These are phyloP conservation scores for Hemiscyllium ocellatum DNA, from an alignment of 2,113 vertebrate species.

Conservation along the genomic window DNA sequence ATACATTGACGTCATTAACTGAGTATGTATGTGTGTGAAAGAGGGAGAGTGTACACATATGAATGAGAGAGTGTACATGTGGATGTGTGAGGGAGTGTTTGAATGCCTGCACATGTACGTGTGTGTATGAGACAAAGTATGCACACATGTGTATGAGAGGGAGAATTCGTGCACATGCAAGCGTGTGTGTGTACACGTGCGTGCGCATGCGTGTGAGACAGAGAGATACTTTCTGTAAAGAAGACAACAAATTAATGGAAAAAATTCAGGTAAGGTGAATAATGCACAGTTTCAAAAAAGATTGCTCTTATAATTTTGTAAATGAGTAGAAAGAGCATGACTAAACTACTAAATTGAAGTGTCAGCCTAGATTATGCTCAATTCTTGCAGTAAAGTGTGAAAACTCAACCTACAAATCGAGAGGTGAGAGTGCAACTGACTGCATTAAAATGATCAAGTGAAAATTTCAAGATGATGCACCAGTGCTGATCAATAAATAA, in stretches of 20 bases:
- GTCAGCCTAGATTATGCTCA: slow-evolving; percentile 4
- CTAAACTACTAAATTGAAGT: background rate
- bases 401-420: background rate
- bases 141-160: no score
- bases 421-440: background rate
- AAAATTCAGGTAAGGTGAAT: background rate
- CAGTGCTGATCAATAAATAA: background rate
- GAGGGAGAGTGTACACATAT: no score
- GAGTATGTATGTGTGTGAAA: background rate
- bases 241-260: background rate
- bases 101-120: no score
- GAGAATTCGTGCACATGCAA: no score
- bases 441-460: background rate
- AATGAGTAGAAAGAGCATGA: background rate
- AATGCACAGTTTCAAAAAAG: background rate
- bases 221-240: background rate
- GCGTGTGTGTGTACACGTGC: no score
- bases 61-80: no score
- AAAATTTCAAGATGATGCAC: background rate
- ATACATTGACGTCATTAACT: background rate
- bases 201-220: no score
- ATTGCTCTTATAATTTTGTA: background rate
- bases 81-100: no score
- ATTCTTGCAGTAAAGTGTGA: background rate
- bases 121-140: no score